A percentile compares a stretch with the other conserved stretches of the same genome.
These are phyloP conservation scores for Chionoecetes opilio DNA, from an alignment of 1,140 invertebrate species.

Conservation along the genomic window DNA sequence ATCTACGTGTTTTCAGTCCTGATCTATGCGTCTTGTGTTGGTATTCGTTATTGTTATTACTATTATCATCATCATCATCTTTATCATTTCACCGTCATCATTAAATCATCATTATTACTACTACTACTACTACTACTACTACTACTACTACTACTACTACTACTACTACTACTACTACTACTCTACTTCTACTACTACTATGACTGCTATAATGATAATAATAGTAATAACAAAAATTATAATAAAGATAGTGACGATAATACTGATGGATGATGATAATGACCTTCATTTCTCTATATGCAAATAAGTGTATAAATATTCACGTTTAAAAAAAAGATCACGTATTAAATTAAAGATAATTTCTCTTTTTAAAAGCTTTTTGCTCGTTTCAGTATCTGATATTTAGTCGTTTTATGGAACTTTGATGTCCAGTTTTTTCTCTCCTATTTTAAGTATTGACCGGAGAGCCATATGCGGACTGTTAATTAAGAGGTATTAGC, in stretches of 20 bases:
- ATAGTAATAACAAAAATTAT: no score
- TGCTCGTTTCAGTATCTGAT: background rate
- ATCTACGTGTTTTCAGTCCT: no score
- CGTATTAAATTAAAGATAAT: background rate
- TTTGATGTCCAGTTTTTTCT: background rate
- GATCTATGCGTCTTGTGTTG: no score
- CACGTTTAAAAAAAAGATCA: background rate
- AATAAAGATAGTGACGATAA: no score
- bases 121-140: no score
- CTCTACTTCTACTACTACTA: background rate
- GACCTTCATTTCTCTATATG: background rate
- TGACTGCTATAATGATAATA: constrained; percentile 1
- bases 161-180: no score
- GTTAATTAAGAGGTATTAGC: constrained; percentile 20
- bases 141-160: no score
- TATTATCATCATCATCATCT: no score
- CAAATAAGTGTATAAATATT: background rate
- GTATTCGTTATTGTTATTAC: no score
- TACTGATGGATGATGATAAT: background rate
- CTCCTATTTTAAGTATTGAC: background rate
- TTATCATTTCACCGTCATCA: no score
- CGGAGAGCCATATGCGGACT: background rate
- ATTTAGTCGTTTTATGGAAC: background rate
- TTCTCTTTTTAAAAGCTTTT: background rate
- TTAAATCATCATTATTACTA: background rate